Conservation (phyloP, 2,797 vertebrate species). For the Trachurus trachurus region DNA sequence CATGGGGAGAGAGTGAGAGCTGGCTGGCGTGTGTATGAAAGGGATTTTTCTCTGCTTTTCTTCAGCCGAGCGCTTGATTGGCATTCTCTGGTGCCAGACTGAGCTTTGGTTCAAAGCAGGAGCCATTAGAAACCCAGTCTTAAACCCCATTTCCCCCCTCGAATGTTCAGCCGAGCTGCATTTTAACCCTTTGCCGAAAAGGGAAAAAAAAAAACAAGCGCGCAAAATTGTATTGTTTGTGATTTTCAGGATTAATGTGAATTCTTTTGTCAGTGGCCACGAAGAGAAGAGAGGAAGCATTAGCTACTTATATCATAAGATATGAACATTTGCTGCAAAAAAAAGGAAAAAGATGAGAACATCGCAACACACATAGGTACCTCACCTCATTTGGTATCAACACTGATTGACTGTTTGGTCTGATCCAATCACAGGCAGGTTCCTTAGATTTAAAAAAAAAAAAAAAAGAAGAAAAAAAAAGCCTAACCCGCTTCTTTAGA, state of each 20-base stretch:
- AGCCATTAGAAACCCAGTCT: slow-evolving; percentile 58
- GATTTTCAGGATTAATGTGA: slow-evolving; percentile 49
- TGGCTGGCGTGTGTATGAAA: slow-evolving; percentile 47
- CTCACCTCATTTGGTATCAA: slow-evolving; percentile 26
- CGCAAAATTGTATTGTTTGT: slow-evolving; percentile 29
- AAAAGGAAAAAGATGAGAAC: neutral
- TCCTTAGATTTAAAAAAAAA: neutral
- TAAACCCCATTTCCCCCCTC: slow-evolving; percentile 34
- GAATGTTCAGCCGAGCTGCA: slow-evolving; percentile 73
- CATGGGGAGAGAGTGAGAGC: slow-evolving; percentile 10
- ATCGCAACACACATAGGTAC: slow-evolving; percentile 39
- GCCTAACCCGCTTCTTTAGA: slow-evolving; percentile 17
- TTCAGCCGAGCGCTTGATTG: slow-evolving; percentile 56
- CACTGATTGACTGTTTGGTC: slow-evolving; percentile 6
- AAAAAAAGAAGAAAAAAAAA: slow-evolving; percentile 11
- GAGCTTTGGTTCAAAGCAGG: slow-evolving; percentile 58
- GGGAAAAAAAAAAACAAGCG: slow-evolving; percentile 16
- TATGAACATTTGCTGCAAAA: slow-evolving; percentile 25
- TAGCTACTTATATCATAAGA: neutral
- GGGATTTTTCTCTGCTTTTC: slow-evolving; percentile 48
- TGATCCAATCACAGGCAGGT: slow-evolving; percentile 8
- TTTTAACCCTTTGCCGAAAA: slow-evolving; percentile 54
- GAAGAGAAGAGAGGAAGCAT: slow-evolving; percentile 10
- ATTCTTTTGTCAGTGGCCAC: slow-evolving; percentile 12
- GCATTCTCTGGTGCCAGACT: slow-evolving; percentile 61